Evolutionary conservation across 2,113 vertebrate species (phyloP), one percentile per base, ranked within the genome.

Genomic region (Saimiri boliviensis): DNA sequence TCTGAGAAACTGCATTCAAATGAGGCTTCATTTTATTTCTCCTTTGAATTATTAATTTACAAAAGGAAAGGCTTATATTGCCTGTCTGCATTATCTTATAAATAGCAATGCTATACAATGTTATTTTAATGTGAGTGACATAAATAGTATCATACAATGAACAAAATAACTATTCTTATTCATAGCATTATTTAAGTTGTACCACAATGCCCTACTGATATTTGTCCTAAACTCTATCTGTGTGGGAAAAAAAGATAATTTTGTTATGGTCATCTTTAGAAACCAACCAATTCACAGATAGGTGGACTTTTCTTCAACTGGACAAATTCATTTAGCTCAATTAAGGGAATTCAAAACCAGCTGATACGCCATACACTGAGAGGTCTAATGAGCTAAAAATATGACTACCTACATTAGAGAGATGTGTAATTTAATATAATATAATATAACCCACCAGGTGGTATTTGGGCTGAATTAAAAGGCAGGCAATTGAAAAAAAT

Each of bases 41-140:
- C 42, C 60, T 96, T 96, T 63, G 79, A 80, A 42, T 82, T 84
- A 89, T 70, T 95, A 85, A 92, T 84, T 79, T 95, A 85, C 79
- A 82, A 96, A 93, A 42, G 32, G 25, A 76, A 83, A n/a, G 14
- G 47, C 19, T 89, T 92, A 54, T 40, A 58, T 56, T 86, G 32
- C 16, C 8, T 86, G 60, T 73, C 68, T 84, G 77, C 6, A 54
- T 83, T 42, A n/a, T 71, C 93, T 93, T 32, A 37, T 84, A 94
- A 77, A 88, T 35, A 83, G 27, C 60, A 37, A 42, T 16, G 3
- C 16, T 81, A 71, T 45, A 66, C 71, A 21, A 87, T 89, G 42
- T 93, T 37, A 95, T 85, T 94, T 96, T 79, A 73, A 68, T 70
- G 45, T 82, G 58, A 91, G 27, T 63, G 70, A 88, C 79, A 82